These are phyloP conservation scores for Enteromius paludinosus DNA, from an alignment of 2,797 vertebrate genomes.

Conservation along the genomic window DNA sequence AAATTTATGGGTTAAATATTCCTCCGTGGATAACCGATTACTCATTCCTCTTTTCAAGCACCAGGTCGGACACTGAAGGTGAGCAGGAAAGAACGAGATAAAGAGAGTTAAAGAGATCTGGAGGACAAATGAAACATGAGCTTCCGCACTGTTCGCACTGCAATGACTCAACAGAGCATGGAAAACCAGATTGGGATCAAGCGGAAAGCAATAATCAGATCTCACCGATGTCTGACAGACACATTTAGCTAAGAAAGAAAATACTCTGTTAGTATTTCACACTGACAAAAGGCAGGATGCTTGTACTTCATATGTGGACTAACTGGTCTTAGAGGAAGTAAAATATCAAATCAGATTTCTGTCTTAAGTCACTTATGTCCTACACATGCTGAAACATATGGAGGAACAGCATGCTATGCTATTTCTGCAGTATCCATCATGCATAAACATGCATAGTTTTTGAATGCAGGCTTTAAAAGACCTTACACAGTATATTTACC, in stretches of 20 bases:
- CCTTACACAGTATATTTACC: neutral
- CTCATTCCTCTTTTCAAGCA: neutral
- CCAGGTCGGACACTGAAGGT: neutral
- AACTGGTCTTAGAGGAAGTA: neutral
- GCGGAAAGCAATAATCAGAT: conserved; percentile 14
- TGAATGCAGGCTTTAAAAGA: neutral
- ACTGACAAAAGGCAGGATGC: conserved; percentile 24
- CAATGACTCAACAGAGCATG: conserved; percentile 28
- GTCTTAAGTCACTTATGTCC: neutral
- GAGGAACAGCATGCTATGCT: neutral
- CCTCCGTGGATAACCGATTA: neutral
- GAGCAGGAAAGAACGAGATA: conserved; percentile 11
- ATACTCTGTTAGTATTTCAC: neutral
- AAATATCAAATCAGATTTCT: neutral
- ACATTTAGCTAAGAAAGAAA: neutral
- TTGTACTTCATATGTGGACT: neutral
- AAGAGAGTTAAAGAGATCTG: conserved; percentile 8
- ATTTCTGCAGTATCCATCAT: neutral
- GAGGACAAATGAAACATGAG: conserved; percentile 28
- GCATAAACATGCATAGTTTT: neutral
- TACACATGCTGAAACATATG: neutral
- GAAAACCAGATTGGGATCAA: conserved; percentile 8
- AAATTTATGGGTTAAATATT: neutral
- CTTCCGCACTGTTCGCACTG: neutral
- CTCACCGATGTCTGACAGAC: neutral